These are phyloP conservation scores for Etheostoma nigrum DNA, from an alignment of 2,797 vertebrate genomes.

Conservation along the genomic window DNA sequence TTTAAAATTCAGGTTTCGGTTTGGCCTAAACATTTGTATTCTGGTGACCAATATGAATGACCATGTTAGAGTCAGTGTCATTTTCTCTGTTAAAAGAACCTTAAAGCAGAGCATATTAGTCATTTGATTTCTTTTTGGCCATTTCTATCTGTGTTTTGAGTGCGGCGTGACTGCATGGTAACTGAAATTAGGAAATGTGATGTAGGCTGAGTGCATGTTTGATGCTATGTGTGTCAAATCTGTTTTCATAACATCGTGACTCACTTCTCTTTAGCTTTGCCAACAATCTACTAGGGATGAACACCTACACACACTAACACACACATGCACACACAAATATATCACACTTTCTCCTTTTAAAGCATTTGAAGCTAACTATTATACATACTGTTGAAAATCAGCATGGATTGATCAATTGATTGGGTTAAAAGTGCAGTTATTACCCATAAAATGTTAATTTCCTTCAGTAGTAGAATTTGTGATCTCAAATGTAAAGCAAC, in stretches of 20 bases:
- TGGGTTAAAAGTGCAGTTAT: neutral
- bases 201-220: constrained; percentile 19
- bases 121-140: neutral
- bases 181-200: constrained; percentile 19
- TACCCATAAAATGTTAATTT: neutral
- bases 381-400: neutral
- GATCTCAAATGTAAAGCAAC: neutral
- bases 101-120: neutral
- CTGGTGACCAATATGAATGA: no score
- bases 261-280: constrained; percentile 43
- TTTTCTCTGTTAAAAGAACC: no score
- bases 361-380: neutral
- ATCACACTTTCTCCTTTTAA: neutral
- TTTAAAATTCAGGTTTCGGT: neutral
- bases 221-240: constrained; percentile 31
- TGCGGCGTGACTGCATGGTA: no score
- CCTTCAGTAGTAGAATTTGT: neutral
- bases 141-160: no score
- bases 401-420: neutral
- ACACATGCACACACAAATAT: no score
- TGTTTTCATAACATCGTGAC: constrained; percentile 57
- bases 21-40: no score
- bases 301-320: constrained; percentile 9
- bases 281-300: constrained; percentile 17
- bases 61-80: no score